phyloP scores from a whole-genome alignment of 2,888 invertebrate species.

The Tipula helvola region DNA sequence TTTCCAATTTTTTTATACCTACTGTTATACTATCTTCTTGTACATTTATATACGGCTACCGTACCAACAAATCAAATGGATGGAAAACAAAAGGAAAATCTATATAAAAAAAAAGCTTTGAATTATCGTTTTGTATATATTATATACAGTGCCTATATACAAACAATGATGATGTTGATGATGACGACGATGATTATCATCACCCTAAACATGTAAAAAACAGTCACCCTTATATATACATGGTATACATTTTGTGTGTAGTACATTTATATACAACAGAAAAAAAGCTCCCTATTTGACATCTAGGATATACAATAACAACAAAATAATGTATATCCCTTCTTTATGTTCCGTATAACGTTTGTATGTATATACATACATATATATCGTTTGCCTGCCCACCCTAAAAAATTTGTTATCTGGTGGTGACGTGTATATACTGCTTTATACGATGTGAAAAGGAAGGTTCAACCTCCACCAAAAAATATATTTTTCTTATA shows the following conservation, averaged over 20 bases:
- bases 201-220: constrained; percentile 6
- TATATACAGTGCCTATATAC: not conserved
- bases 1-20: not conserved
- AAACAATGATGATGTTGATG: not conserved
- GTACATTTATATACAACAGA: not conserved
- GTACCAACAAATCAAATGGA: not conserved
- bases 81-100: not conserved
- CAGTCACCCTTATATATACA: constrained; percentile 7
- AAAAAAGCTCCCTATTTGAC: constrained; percentile 7
- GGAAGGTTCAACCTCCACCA: constrained; percentile 5
- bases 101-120: constrained; percentile 5
- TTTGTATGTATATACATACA: not conserved
- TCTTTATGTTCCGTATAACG: not conserved
- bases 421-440: constrained; percentile 12
- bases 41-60: not conserved
- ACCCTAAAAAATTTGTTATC: constrained; percentile 11
- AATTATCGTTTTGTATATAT: not conserved
- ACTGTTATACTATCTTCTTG: not conserved
- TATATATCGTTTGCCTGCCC: not conserved
- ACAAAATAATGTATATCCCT: not conserved
- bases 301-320: not conserved
- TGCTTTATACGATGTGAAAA: not conserved
- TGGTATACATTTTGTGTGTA: not conserved
- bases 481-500: not conserved
- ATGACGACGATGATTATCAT: not conserved